phyloP scores from a whole-genome alignment of 2,113 vertebrate genomes.

The Motacilla alba region DNA sequence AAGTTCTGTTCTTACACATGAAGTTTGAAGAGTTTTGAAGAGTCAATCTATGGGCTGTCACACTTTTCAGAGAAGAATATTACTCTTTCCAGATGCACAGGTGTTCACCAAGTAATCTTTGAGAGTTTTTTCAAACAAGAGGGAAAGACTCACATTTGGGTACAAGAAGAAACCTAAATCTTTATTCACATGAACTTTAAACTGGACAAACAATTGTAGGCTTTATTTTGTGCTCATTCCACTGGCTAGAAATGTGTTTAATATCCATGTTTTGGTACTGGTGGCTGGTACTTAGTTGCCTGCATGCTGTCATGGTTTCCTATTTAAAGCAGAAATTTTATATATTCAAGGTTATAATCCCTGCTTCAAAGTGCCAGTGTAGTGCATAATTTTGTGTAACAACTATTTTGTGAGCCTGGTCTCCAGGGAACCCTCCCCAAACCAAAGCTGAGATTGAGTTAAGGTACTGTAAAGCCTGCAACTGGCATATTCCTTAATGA shows the following conservation, averaged over 20 bases:
- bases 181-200: not conserved
- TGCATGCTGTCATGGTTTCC: not conserved
- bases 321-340: not conserved
- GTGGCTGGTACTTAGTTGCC: not conserved
- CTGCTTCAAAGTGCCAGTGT: not conserved
- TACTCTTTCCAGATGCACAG: not conserved
- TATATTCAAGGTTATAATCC: not conserved
- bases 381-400: not conserved
- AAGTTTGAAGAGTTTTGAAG: not conserved
- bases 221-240: not conserved
- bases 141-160: not conserved
- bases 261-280: not conserved
- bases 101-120: not conserved
- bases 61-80: not conserved
- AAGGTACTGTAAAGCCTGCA: not conserved
- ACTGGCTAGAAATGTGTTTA: not conserved
- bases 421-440: not conserved
- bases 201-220: not conserved
- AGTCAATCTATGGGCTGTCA: not conserved
- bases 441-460: not conserved
- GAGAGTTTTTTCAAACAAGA: not conserved
- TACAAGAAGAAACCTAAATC: not conserved
- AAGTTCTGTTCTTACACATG: not conserved
- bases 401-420: not conserved
- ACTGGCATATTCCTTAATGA: not conserved